phyloP scores from a whole-genome alignment of 35 echinoderm and acorn worm genomes.

The Holothuria glaberrima region DNA sequence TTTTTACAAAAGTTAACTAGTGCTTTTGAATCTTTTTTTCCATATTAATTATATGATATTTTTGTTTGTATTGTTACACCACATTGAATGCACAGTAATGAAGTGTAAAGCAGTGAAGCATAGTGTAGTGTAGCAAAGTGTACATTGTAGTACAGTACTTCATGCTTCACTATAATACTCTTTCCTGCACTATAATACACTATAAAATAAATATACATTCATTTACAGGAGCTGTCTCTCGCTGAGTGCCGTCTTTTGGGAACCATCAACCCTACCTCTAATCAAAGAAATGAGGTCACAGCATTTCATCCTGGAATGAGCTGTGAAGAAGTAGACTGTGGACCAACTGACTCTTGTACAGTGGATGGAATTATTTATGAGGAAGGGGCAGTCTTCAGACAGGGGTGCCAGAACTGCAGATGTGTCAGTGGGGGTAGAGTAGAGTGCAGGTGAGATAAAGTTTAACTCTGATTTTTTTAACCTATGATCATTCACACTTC shows the following conservation, averaged over 20 bases:
- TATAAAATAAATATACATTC: neutral
- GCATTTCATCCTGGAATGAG: conserved; percentile 78
- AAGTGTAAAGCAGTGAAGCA: too few relatives aligned
- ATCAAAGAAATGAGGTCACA: conserved; percentile 69
- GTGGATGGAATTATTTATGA: conserved; percentile 56
- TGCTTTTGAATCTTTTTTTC: too few relatives aligned
- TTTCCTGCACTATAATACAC: too few relatives aligned
- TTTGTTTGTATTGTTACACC: too few relatives aligned
- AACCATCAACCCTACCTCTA: conserved; percentile 38
- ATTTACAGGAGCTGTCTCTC: conserved; percentile 61
- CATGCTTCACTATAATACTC: too few relatives aligned
- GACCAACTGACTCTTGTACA: conserved; percentile 67
- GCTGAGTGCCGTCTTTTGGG: conserved; percentile 55
- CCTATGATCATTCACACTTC: too few relatives aligned
- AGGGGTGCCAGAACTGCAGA: conserved; percentile 77
- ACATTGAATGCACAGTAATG: too few relatives aligned
- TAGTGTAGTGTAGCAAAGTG: too few relatives aligned
- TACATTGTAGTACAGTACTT: too few relatives aligned
- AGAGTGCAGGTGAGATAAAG: conserved; percentile 88
- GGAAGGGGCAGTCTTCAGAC: conserved; percentile 64
- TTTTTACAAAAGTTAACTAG: too few relatives aligned
- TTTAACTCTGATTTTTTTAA: too few relatives aligned
- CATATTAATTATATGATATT: too few relatives aligned
- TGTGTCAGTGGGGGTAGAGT: conserved; percentile 75
- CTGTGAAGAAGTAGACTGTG: conserved; percentile 81